A percentile compares a stretch with the other conserved stretches of the same genome.
Evolutionary conservation across 2,797 vertebrate species (phyloP).

Genomic region (Sciurus carolinensis): DNA sequence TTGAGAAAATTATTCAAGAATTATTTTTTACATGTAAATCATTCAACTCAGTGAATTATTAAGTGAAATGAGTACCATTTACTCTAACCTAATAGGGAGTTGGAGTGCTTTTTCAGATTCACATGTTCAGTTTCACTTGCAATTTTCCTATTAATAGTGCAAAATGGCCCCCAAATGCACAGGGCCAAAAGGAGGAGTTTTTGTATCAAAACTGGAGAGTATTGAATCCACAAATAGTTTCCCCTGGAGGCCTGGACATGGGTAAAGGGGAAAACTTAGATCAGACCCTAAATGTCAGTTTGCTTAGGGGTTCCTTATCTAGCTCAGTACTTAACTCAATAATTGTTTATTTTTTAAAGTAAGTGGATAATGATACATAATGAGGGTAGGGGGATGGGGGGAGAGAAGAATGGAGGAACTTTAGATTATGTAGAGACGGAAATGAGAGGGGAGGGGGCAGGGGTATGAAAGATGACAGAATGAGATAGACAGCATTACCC

Average conservation of each 20-base stretch:
- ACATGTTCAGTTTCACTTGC: neutral
- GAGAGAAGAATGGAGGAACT: too few relatives aligned
- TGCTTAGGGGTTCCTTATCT: neutral
- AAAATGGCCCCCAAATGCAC: neutral
- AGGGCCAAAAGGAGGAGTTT: neutral
- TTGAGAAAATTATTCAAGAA: neutral
- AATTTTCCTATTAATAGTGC: constrained; percentile 27
- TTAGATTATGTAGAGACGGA: too few relatives aligned
- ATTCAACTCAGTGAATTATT: neutral
- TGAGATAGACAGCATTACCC: too few relatives aligned
- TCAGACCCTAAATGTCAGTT: neutral
- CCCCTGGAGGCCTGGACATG: neutral
- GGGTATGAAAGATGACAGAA: too few relatives aligned
- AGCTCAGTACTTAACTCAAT: neutral
- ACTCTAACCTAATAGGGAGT: neutral
- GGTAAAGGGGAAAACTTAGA: neutral
- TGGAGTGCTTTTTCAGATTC: neutral
- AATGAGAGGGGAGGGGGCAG: too few relatives aligned
- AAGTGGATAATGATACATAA: too few relatives aligned
- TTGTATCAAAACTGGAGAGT: neutral
- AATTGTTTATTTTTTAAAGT: neutral
- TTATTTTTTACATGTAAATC: neutral
- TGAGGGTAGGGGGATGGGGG: too few relatives aligned
- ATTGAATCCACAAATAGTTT: neutral
- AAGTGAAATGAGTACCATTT: neutral